Base-by-base conservation (phyloP, 2,797 vertebrate genomes). In the Sebastes matsubarae region DNA sequence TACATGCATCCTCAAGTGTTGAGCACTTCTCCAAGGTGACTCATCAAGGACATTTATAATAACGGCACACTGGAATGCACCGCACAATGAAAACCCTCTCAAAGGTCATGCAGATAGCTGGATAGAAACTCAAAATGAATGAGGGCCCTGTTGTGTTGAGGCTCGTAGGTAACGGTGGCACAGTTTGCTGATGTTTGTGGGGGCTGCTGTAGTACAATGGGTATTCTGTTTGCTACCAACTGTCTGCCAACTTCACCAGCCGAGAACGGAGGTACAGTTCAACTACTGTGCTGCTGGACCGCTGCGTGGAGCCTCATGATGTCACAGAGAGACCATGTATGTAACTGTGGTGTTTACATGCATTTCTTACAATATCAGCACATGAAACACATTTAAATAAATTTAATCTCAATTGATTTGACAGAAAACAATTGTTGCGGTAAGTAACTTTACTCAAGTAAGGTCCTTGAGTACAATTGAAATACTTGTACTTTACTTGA, bases 221-320 rank as follows among this genome's bases (percentile, higher is more conserved):
- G 3, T 58, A 86, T 89, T 90, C 92, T 96, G 95, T 96, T 92
- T 84, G 74, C 89, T 36, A 36, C 34, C 34, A 36, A 36, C 34
- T 36, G 34, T 36, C 11, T 36, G 83, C 85, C 85, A 89, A 81
- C 54, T 85, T 79, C 75, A 79, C 80, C 74, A 59, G 76, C 77
- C 13, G 6, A 65, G 74, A 77, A 65, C 66, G 69, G 71, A 78
- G 82, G 87, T 75, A 83, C 75, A 83, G 82, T 82, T 78, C 67
- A 85, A 32, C 24, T 25, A 29, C 78, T 79, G 46, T 58, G 66
- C 63, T 78, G 66, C 27, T 1, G 18, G 68, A 13, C 55, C 3
- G 9, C 65, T 55, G 46, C 8, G 13, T 5, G 38, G 13, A 72
- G 42, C 60, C 12, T 20, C 30, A 11, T 57, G 67, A 42, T 72